phyloP scores from a whole-genome alignment of 1,140 invertebrate species.

The Octopus sinensis region DNA sequence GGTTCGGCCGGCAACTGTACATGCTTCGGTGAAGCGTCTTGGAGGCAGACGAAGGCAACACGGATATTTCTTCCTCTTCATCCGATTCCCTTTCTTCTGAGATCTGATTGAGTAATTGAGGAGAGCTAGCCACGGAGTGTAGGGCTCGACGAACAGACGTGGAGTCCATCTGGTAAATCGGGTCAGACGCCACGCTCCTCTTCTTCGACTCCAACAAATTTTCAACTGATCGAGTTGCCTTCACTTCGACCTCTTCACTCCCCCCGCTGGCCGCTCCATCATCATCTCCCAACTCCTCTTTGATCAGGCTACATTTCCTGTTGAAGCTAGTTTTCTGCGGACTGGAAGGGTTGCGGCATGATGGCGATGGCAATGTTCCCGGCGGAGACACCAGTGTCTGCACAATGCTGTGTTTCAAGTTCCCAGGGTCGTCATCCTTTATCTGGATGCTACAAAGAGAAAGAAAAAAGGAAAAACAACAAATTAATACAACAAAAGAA shows the following conservation, averaged over 20 bases:
- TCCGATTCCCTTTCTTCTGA: conserved; percentile 66
- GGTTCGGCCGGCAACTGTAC: conserved; percentile 29
- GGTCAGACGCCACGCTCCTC: conserved; percentile 13
- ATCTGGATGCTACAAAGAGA: conserved; percentile 26
- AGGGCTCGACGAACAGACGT: conserved; percentile 45
- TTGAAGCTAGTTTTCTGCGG: conserved; percentile 11
- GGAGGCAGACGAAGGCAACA: conserved; percentile 26
- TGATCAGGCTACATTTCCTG: conserved; percentile 49
- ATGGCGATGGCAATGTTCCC: conserved; percentile 55
- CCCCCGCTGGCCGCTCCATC: conserved; percentile 38
- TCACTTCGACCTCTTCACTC: conserved; percentile 33
- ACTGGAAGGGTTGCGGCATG: conserved; percentile 21
- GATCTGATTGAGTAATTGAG: conserved; percentile 71
- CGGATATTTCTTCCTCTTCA: conserved; percentile 41
- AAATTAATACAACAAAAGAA: too few species aligned
- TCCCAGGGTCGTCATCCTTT: conserved; percentile 42
- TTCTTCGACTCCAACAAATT: conserved; percentile 32
- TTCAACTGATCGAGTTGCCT: conserved; percentile 47
- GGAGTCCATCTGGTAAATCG: not conserved
- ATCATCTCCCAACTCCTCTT: conserved; percentile 48
- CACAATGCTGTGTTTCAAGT: conserved; percentile 46
- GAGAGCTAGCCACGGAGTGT: conserved; percentile 62
- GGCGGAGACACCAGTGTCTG: conserved; percentile 63
- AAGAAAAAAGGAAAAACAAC: not conserved
- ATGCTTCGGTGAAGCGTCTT: conserved; percentile 36